Base-by-base conservation (phyloP, 2,797 vertebrate genomes). In the Gymnocypris eckloni region DNA sequence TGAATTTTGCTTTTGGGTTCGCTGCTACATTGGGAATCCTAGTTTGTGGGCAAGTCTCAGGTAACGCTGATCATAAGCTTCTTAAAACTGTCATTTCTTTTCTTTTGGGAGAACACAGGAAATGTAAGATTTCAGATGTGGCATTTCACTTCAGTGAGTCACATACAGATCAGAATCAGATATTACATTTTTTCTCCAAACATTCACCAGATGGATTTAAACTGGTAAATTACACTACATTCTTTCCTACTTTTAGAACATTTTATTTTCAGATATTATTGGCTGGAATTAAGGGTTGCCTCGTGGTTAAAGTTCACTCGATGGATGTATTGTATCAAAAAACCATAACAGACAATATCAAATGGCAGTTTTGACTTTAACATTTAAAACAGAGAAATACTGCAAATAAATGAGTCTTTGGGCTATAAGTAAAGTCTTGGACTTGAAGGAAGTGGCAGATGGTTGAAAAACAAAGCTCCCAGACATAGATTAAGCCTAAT, bases 1-100 rank as follows among this genome's bases (percentile, higher is more conserved):
- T 97, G 78, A 97, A 97, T 90, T 89, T 97, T 79, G 96, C 96
- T 50, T 97, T 97, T 0, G 96, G 96, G 67, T 97, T 97, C 0
- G 96, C 96, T 0, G 96, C 96, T 22, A 97, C 79, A 0, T 91
- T 94, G 0, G 95, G 93, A 16, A 93, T 97, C 89, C 92, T 97
- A 18, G 93, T 97, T 0, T 92, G 96, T 0, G 96, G 96, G 67
- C 96, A 96, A 85, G 90, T 97, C 37, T 97, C 97, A 90, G 97
- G 96, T 97, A 94, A 0, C 54, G 80, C 87, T 81, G 82, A 70
- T 41, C 83, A 66, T 78, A 69, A 54, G 20, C 54, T 69, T 83
- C 43, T 86, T 86, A 87, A 90, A 81, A 86, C 91, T 91, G 90
- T 90, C 16, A 4, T 71, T 52, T 33, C 41, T 70, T 39, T 25